phyloP scores from a whole-genome alignment of 2,797 vertebrate species.

The Mus minutoides region DNA sequence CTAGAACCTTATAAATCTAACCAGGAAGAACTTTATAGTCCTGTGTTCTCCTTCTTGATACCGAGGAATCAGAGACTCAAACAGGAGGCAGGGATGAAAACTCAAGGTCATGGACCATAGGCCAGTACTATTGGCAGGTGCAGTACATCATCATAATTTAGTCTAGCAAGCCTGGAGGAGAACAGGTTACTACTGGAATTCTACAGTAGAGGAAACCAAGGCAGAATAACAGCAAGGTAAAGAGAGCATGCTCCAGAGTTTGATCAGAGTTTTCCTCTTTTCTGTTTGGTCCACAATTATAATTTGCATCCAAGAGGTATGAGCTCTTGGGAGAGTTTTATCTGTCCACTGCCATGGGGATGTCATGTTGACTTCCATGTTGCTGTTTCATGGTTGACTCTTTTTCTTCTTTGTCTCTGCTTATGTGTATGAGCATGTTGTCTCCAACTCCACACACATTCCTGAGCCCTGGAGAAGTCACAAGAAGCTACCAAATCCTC shows the following conservation, averaged over 20 bases:
- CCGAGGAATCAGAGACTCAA: accelerated
- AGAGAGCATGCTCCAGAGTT: not conserved
- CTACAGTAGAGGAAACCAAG: not conserved
- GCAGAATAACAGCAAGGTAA: not conserved
- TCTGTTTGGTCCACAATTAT: not conserved
- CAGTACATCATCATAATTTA: not conserved
- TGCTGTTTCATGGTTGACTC: not conserved
- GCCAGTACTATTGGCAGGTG: not conserved
- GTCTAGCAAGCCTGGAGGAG: not conserved
- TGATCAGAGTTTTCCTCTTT: too few relatives aligned
- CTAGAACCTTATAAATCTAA: not conserved
- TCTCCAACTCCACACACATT: not conserved
- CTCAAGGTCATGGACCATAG: not conserved
- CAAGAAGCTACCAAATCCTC: not conserved
- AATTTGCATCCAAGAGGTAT: not conserved
- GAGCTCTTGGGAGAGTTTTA: too few relatives aligned
- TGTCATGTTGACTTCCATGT: not conserved
- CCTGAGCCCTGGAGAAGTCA: not conserved
- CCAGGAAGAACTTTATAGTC: not conserved
- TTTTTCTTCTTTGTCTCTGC: not conserved
- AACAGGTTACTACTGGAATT: not conserved
- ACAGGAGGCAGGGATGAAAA: accelerated
- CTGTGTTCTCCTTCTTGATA: not conserved
- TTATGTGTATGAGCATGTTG: not conserved
- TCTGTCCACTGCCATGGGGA: not conserved